Percentiles rank a stretch among this genome's conserved stretches.
phyloP scores from a whole-genome alignment of 1,140 invertebrate genomes.

The Drepana arcuata region DNA sequence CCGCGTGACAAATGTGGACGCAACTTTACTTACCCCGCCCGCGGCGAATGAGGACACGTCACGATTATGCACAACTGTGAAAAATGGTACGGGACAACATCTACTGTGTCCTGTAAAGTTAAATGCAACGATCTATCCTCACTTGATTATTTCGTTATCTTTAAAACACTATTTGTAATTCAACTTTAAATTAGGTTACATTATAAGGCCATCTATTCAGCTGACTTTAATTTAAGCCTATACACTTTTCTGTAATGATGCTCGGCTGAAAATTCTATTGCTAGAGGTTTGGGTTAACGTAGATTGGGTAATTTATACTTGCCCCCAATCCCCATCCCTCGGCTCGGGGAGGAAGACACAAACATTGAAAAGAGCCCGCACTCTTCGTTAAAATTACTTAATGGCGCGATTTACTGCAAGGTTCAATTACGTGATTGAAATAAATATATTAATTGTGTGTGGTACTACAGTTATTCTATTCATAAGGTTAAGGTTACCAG shows the following conservation, averaged over 20 bases:
- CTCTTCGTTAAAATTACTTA: conserved; percentile 59
- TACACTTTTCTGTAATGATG: conserved; percentile 52
- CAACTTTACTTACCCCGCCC: conserved; percentile 40
- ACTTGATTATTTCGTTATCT: no score
- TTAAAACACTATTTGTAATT: no score
- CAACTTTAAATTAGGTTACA: no score
- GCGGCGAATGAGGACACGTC: conserved; percentile 24
- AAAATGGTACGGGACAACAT: conserved; percentile 48
- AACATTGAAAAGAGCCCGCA: conserved; percentile 40
- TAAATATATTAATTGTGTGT: no score
- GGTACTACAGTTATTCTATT: no score
- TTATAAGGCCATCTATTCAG: conserved; percentile 34
- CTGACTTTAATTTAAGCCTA: conserved; percentile 51
- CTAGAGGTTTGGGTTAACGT: conserved; percentile 60
- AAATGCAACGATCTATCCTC: no score
- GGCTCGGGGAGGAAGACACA: conserved; percentile 37
- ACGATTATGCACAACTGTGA: conserved; percentile 53
- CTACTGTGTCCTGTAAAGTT: no score
- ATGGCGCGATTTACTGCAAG: conserved; percentile 51
- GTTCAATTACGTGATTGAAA: conserved; percentile 38
- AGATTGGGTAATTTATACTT: conserved; percentile 71
- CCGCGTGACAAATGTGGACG: conserved; percentile 66
- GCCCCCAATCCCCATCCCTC: conserved; percentile 38
- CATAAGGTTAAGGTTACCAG: no score
- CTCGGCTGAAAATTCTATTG: conserved; percentile 59